Evolutionary conservation across 1,140 invertebrate genomes (phyloP).

Genomic region (Atopsyche davidsoni): DNA sequence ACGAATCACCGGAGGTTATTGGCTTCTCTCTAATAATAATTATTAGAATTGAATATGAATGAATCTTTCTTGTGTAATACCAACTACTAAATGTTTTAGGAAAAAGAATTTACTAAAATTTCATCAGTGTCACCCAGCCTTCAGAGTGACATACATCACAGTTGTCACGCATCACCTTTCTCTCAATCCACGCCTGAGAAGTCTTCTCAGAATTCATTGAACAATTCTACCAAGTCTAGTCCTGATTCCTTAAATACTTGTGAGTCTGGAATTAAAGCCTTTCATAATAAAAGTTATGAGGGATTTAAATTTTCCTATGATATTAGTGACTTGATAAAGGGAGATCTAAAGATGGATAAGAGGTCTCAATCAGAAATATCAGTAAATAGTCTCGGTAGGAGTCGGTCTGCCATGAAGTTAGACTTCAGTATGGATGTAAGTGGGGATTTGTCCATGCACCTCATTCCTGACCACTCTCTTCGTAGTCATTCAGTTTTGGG

Average conservation of each 20-base stretch:
- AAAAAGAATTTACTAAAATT: background rate
- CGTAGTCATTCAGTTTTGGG: conserved; percentile 16
- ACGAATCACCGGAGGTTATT: conserved; percentile 6
- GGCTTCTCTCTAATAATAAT: background rate
- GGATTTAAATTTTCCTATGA: conserved; percentile 4
- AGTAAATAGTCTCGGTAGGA: conserved; percentile 12
- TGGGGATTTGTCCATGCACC: conserved; percentile 39
- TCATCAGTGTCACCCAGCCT: no score
- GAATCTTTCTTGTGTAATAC: background rate
- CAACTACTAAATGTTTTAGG: background rate
- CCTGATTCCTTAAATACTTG: conserved; percentile 10
- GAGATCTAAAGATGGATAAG: conserved; percentile 3
- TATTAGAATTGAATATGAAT: background rate
- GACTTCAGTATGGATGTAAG: conserved; percentile 48
- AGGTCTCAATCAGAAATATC: conserved; percentile 21
- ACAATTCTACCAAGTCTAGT: conserved; percentile 15
- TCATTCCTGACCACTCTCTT: conserved; percentile 35
- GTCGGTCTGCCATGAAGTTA: conserved; percentile 32
- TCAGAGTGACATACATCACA: conserved; percentile 6
- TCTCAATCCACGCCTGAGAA: conserved; percentile 29
- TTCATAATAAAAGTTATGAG: conserved; percentile 4
- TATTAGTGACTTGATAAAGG: conserved; percentile 1
- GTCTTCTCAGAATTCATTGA: conserved; percentile 3
- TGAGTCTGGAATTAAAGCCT: conserved; percentile 4
- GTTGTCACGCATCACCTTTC: conserved; percentile 19